Percentiles rank a stretch among this genome's conserved stretches.
These are phyloP conservation scores for Esox masquinongy DNA, from an alignment of 2,797 vertebrate species.

Conservation along the genomic window DNA sequence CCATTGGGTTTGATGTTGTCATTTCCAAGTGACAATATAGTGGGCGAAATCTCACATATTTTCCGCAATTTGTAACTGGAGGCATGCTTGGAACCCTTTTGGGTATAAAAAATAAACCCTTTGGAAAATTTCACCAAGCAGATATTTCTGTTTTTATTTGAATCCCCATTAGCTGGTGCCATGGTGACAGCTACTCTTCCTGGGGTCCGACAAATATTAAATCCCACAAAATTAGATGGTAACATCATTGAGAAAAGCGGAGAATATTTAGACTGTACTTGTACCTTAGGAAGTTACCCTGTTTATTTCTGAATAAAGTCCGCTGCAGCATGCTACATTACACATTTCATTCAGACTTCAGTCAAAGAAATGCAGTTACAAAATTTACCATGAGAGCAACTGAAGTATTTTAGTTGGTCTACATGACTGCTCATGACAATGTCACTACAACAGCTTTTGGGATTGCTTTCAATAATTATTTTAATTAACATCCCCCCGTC, in stretches of 20 bases:
- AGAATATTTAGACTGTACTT: not conserved
- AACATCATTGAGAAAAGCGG: not conserved
- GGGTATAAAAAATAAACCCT: slow-evolving; percentile 11
- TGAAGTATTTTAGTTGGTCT: too few relatives aligned
- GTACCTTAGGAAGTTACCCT: not conserved
- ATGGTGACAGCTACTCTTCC: too few relatives aligned
- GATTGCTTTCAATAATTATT: too few relatives aligned
- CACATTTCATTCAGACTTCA: not conserved
- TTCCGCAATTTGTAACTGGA: slow-evolving; percentile 12
- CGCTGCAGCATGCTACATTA: not conserved
- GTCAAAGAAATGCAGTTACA: not conserved
- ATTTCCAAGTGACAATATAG: slow-evolving; percentile 27
- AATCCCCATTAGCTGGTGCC: too few relatives aligned
- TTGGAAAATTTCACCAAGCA: slow-evolving; percentile 2
- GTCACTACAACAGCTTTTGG: too few relatives aligned
- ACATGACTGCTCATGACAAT: too few relatives aligned
- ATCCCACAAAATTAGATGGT: not conserved
- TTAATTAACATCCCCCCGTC: too few relatives aligned
- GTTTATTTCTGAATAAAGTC: not conserved
- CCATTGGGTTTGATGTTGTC: slow-evolving; percentile 12
- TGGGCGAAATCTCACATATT: slow-evolving; percentile 15
- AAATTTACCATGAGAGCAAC: not conserved
- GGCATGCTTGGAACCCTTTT: not conserved
- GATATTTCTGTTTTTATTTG: not conserved
- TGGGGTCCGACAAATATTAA: not conserved